Percentiles rank a stretch among this genome's conserved stretches.
These are phyloP conservation scores for Steinernema khuongi DNA, from an alignment of 1,140 invertebrate genomes.

Conservation along the genomic window DNA sequence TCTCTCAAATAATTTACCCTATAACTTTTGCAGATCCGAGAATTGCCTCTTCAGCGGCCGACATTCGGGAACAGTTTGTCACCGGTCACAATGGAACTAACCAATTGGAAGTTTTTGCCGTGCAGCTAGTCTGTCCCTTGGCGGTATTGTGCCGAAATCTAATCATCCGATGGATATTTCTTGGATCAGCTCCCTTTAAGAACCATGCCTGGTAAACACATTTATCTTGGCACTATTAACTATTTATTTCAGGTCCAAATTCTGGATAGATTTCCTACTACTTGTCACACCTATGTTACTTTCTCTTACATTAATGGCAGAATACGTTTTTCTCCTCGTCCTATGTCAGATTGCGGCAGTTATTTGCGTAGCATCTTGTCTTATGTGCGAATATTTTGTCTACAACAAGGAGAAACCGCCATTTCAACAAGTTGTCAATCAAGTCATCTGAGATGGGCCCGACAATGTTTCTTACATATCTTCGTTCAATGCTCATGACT, in stretches of 20 bases:
- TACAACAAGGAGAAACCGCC: not conserved
- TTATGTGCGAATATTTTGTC: not conserved
- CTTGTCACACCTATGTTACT: slow-evolving; percentile 24
- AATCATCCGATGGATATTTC: slow-evolving; percentile 35
- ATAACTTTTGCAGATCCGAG: too few species aligned
- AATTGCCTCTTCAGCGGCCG: too few species aligned
- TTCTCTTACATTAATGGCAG: slow-evolving; percentile 20
- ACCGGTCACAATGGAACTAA: slow-evolving; percentile 17
- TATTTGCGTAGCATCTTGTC: not conserved
- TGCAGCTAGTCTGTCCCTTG: slow-evolving; percentile 20
- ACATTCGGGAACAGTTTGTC: slow-evolving; percentile 19
- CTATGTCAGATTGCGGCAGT: not conserved
- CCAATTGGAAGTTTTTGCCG: slow-evolving; percentile 26
- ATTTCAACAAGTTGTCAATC: slow-evolving; percentile 22
- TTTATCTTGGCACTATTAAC: not conserved
- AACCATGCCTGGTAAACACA: not conserved
- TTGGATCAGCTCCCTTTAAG: slow-evolving; percentile 12
- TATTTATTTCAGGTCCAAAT: slow-evolving; percentile 33
- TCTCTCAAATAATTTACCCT: too few species aligned
- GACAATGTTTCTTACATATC: slow-evolving; percentile 35
- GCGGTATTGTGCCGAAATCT: slow-evolving; percentile 30
- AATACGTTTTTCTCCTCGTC: not conserved
- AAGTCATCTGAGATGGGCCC: slow-evolving; percentile 30
- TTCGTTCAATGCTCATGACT: slow-evolving; percentile 28
- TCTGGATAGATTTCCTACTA: slow-evolving; percentile 24